These are phyloP conservation scores for Aphidius gifuensis DNA, from an alignment of 1,140 invertebrate genomes.

Conservation along the genomic window DNA sequence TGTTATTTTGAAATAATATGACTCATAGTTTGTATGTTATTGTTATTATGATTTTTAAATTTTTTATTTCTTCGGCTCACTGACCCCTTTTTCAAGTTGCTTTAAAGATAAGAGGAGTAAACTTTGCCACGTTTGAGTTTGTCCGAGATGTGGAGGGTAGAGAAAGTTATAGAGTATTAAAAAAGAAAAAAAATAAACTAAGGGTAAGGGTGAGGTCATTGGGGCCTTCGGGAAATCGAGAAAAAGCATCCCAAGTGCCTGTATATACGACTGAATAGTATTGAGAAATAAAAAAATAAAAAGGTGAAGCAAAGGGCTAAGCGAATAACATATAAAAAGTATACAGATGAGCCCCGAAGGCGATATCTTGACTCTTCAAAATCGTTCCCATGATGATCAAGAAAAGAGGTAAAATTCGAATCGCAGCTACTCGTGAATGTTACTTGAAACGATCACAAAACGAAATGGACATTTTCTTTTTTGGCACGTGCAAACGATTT, in stretches of 20 bases:
- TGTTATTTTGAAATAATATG: no score
- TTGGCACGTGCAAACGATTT: slow-evolving; percentile 20
- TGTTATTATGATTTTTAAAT: no score
- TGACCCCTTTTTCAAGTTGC: neutral
- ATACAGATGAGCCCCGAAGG: slow-evolving; percentile 12
- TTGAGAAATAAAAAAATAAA: neutral
- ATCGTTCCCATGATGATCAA: slow-evolving; percentile 20
- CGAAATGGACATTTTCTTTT: slow-evolving; percentile 12
- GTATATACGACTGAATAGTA: neutral
- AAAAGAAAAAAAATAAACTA: no score
- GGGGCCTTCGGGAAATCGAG: slow-evolving; percentile 11
- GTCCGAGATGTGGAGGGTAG: neutral
- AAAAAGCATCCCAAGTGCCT: slow-evolving; percentile 11
- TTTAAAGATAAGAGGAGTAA: slow-evolving; percentile 10
- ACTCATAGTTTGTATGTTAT: no score
- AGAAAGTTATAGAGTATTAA: no score
- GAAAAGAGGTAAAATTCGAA: neutral
- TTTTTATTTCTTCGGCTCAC: no score
- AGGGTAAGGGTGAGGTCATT: slow-evolving; percentile 2
- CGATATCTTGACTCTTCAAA: slow-evolving; percentile 12
- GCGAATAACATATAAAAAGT: neutral
- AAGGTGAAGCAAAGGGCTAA: neutral
- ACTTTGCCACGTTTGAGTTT: neutral
- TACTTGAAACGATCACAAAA: slow-evolving; percentile 4
- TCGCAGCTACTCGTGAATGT: slow-evolving; percentile 2